phyloP scores from a whole-genome alignment of 2,113 vertebrate genomes.

The Prunella himalayana region DNA sequence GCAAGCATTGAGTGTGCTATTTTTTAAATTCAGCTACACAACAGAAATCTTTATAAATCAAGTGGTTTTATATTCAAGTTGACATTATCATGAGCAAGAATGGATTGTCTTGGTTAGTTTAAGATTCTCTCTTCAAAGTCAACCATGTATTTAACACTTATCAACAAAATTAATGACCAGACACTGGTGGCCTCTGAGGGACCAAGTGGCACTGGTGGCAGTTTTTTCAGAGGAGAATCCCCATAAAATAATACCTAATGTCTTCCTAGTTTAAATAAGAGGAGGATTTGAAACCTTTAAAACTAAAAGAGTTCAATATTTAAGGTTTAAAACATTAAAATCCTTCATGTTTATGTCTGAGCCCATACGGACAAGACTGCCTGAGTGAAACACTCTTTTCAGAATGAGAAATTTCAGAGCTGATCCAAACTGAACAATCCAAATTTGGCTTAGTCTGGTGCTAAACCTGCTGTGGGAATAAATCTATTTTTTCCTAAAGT shows the following conservation, averaged over 20 bases:
- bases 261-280: not conserved
- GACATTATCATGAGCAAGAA: conserved; percentile 12
- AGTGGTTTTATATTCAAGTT: not conserved
- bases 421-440: not conserved
- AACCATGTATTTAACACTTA: conserved; percentile 28
- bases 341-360: not conserved
- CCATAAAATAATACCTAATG: not conserved
- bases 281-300: not conserved
- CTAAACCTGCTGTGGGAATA: not conserved
- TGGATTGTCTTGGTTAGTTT: not conserved
- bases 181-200: not conserved
- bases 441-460: not conserved
- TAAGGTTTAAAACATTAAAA: not conserved
- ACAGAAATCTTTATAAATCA: conserved; percentile 33
- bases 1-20: not conserved
- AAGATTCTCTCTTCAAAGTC: conserved; percentile 15
- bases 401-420: not conserved
- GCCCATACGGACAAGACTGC: not conserved
- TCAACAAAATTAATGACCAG: conserved; percentile 43
- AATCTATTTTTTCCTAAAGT: not conserved
- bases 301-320: not conserved
- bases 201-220: not conserved
- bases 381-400: not conserved
- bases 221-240: not conserved
- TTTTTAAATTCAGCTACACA: not conserved